Evolutionary conservation across 2,113 vertebrate species (phyloP).

Genomic region (Nicator chloris): DNA sequence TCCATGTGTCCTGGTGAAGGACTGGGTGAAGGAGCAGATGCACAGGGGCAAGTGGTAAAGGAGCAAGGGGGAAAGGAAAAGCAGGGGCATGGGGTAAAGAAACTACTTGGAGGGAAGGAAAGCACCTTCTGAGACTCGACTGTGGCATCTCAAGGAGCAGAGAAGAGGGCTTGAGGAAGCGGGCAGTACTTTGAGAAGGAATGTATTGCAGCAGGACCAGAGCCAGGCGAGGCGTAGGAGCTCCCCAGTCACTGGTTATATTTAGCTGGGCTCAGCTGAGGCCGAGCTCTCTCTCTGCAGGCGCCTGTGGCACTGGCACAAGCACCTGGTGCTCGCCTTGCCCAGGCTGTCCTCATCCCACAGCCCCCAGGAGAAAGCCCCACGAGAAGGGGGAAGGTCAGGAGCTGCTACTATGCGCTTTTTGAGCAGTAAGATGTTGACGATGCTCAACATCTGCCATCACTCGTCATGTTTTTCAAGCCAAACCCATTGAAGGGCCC

Average conservation of each 20-base stretch:
- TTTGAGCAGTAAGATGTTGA: background rate
- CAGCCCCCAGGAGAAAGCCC: background rate
- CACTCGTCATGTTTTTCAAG: background rate
- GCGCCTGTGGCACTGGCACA: rapidly evolving
- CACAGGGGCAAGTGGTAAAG: background rate
- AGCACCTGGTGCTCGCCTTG: rapidly evolving
- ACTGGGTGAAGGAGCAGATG: background rate
- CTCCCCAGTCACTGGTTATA: background rate
- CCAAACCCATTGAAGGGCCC: background rate
- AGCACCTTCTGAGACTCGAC: background rate
- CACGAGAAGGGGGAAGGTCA: background rate
- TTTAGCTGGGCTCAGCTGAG: background rate
- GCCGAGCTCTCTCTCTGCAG: background rate
- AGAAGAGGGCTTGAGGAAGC: background rate
- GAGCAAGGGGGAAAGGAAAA: background rate
- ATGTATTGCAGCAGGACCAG: rapidly evolving
- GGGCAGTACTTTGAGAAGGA: background rate
- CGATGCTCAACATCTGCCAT: background rate
- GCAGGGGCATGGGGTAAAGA: background rate
- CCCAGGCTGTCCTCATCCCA: background rate
- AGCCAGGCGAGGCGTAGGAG: background rate
- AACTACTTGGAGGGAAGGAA: background rate
- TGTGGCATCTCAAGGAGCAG: background rate
- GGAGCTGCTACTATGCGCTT: background rate
- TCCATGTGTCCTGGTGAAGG: background rate